These are phyloP conservation scores for Furcula furcula DNA, from an alignment of 2,888 invertebrate species.

Conservation along the genomic window DNA sequence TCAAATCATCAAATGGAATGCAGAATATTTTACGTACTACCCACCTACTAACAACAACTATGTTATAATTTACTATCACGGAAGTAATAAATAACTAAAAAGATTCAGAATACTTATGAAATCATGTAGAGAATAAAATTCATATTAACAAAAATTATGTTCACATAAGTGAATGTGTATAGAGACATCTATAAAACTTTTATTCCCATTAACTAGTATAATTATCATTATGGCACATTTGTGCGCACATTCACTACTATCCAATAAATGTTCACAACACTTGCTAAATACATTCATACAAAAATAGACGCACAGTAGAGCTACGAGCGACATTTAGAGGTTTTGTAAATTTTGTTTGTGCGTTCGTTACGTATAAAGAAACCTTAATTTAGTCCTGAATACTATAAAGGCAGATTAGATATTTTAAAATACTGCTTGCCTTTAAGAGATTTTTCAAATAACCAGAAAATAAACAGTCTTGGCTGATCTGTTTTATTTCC, in stretches of 20 bases:
- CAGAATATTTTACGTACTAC: slow-evolving; percentile 31
- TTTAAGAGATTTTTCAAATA: too few relatives aligned
- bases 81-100: background rate
- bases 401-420: background rate
- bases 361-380: background rate
- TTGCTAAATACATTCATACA: slow-evolving; percentile 49
- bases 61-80: slow-evolving; percentile 22
- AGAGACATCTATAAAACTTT: too few relatives aligned
- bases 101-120: too few relatives aligned
- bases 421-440: background rate
- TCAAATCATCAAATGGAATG: slow-evolving; percentile 45
- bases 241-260: slow-evolving; percentile 42
- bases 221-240: slow-evolving; percentile 43
- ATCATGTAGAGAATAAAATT: too few relatives aligned
- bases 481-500: too few relatives aligned
- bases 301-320: slow-evolving; percentile 50
- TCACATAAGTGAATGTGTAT: too few relatives aligned
- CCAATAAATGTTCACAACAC: slow-evolving; percentile 22
- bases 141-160: too few relatives aligned
- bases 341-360: slow-evolving; percentile 4
- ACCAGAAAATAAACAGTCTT: too few relatives aligned
- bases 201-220: too few relatives aligned
- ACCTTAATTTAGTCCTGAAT: background rate
- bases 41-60: slow-evolving; percentile 5
- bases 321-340: slow-evolving; percentile 10